Conservation (phyloP, 23 tunicate species). For the Diplosoma virens region DNA sequence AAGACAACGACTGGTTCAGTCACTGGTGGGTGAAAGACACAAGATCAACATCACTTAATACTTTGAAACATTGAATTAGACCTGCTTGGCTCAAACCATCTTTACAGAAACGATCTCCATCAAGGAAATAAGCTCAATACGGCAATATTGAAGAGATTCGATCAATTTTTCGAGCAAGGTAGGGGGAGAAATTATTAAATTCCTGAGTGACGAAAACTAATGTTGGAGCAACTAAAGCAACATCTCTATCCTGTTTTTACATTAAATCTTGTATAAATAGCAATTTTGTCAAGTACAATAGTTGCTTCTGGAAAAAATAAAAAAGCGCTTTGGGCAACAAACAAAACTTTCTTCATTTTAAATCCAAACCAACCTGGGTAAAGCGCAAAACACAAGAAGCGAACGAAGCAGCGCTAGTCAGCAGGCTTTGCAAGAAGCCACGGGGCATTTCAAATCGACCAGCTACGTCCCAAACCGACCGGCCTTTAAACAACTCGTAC, state of each 20-base stretch:
- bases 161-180: slow-evolving; percentile 66
- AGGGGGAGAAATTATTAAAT: slow-evolving; percentile 82
- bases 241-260: no score
- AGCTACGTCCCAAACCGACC: slow-evolving; percentile 83
- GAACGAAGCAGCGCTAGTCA: slow-evolving; percentile 66
- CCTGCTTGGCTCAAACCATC: slow-evolving; percentile 87
- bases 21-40: no score
- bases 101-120: slow-evolving; percentile 89
- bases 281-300: no score
- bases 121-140: slow-evolving; percentile 62
- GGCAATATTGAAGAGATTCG: slow-evolving; percentile 70
- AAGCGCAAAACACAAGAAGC: slow-evolving; percentile 75
- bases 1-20: no score
- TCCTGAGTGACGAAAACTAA: no score
- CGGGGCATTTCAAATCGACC: slow-evolving; percentile 66
- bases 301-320: no score
- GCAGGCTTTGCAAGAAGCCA: slow-evolving; percentile 70
- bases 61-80: no score
- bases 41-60: background rate
- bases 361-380: slow-evolving; percentile 45
- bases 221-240: no score
- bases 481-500: slow-evolving; percentile 73
- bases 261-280: no score
- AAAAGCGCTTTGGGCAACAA: no score
- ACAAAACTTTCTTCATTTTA: background rate